phyloP scores from a whole-genome alignment of 1,140 invertebrate genomes.

The Vanessa tameamea region DNA sequence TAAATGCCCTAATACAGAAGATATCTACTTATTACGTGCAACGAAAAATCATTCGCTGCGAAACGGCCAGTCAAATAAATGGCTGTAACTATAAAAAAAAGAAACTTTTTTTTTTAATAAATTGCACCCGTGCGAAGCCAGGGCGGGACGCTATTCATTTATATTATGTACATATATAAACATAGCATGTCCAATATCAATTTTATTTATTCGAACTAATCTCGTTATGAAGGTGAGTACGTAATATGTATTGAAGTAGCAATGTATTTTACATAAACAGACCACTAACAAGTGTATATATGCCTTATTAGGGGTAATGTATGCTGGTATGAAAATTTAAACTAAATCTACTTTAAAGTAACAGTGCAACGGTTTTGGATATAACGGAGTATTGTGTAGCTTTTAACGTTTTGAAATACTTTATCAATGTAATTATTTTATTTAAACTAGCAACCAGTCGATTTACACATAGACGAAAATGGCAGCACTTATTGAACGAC shows the following conservation, averaged over 20 bases:
- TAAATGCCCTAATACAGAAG: too few relatives aligned
- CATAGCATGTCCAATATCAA: background rate
- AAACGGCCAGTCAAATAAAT: too few relatives aligned
- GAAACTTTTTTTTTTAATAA: too few relatives aligned
- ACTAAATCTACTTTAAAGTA: background rate
- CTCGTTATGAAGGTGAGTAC: background rate
- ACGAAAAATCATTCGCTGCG: too few relatives aligned
- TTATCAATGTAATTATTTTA: too few relatives aligned
- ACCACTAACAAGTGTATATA: background rate
- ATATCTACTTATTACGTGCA: too few relatives aligned
- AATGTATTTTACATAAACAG: background rate
- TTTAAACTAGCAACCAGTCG: too few relatives aligned
- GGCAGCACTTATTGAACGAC: too few relatives aligned
- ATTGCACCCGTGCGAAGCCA: too few relatives aligned
- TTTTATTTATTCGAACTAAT: background rate
- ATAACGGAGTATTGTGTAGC: constrained; percentile 1
- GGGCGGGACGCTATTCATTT: too few relatives aligned
- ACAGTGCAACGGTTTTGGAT: background rate
- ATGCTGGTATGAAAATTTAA: constrained; percentile 4
- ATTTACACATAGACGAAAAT: too few relatives aligned
- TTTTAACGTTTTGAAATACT: background rate
- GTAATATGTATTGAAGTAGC: background rate
- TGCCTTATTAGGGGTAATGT: background rate
- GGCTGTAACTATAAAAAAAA: too few relatives aligned
- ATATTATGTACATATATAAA: background rate